phyloP scores from a whole-genome alignment of 2,797 vertebrate species.

The Euphonia xanthogaster region DNA sequence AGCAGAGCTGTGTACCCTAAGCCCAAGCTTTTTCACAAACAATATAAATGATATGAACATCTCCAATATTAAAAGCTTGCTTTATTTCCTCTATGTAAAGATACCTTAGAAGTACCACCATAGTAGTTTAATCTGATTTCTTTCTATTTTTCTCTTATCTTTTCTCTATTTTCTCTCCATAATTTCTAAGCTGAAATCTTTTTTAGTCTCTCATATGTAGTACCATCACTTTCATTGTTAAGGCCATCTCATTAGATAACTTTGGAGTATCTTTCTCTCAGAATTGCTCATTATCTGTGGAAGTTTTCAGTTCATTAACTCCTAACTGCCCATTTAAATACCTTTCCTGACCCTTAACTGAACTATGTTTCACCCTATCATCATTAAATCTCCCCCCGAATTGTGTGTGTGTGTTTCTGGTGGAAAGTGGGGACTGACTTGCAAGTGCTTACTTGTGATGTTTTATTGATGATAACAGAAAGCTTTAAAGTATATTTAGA shows the following conservation, averaged over 20 bases:
- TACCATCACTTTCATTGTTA: not conserved
- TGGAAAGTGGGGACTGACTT: not conserved
- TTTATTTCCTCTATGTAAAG: not conserved
- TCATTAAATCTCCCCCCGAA: not conserved
- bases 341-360: not conserved
- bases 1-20: not conserved
- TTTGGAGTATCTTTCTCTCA: not conserved
- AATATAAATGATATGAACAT: not conserved
- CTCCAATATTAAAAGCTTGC: not conserved
- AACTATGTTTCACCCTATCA: not conserved
- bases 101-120: not conserved
- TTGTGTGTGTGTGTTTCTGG: accelerated
- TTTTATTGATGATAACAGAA: not conserved
- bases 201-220: not conserved
- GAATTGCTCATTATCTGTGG: not conserved
- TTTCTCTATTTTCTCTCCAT: not conserved
- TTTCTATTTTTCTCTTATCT: not conserved
- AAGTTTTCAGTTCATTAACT: not conserved
- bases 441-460: not conserved
- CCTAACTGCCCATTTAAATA: not conserved
- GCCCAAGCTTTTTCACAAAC: not conserved
- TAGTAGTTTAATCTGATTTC: not conserved
- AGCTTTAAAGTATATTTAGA: not conserved
- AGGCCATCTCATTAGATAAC: not conserved
- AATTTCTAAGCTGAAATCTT: not conserved